phyloP scores from a whole-genome alignment of 1,140 invertebrate genomes.

The Fopius arisanus region DNA sequence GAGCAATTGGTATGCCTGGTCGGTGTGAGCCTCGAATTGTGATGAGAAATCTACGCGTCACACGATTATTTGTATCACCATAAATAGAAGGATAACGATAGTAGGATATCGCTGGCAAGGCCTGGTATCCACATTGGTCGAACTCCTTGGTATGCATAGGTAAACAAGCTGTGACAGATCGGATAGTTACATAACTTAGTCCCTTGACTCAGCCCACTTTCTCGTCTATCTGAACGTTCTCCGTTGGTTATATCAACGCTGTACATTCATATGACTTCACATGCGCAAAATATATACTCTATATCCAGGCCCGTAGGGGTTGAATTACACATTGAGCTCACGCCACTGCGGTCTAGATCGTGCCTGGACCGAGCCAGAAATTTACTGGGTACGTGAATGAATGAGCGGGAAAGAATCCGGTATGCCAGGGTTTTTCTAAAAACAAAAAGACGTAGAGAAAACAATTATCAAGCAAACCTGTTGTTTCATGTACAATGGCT shows the following conservation, averaged over 20 bases:
- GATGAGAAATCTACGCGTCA: not conserved
- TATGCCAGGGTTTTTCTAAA: no score
- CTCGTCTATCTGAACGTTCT: not conserved
- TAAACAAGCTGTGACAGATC: slow-evolving; percentile 35
- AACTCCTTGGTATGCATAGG: slow-evolving; percentile 36
- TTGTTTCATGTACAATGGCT: not conserved
- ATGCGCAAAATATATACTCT: not conserved
- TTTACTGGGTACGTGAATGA: no score
- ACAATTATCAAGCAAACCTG: not conserved
- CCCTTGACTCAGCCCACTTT: slow-evolving; percentile 3
- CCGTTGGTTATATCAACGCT: not conserved
- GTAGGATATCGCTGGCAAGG: slow-evolving; percentile 37
- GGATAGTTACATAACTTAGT: slow-evolving; percentile 30
- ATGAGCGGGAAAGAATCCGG: no score
- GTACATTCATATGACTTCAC: not conserved
- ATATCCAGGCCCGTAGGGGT: not conserved
- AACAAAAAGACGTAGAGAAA: not conserved
- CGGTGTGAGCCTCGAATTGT: no score
- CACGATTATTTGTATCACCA: not conserved
- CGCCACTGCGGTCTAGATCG: not conserved
- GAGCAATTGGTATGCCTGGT: no score
- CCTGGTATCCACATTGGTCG: slow-evolving; percentile 28
- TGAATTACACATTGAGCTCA: not conserved
- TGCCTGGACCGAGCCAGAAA: no score
- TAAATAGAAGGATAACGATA: slow-evolving; percentile 55